Conservation (phyloP, 2,888 invertebrate species). For the Chromoteleia sp. region DNA sequence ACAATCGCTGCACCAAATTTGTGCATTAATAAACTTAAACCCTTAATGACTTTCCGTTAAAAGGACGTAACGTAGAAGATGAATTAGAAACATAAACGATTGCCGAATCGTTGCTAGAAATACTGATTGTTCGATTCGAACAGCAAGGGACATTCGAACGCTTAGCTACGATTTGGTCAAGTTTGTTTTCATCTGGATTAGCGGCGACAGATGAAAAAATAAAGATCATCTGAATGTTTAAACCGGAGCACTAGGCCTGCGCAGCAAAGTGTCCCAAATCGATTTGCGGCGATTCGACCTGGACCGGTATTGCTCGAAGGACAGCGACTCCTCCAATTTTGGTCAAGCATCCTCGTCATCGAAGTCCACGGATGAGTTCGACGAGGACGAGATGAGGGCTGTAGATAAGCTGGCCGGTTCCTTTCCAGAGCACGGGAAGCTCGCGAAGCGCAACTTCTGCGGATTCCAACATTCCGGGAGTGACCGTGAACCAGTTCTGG, state of each 20-base stretch:
- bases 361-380: conserved; percentile 85
- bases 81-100: too few species aligned
- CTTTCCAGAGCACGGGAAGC: conserved; percentile 85
- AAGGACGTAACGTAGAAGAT: too few species aligned
- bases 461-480: conserved; percentile 81
- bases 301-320: conserved; percentile 75
- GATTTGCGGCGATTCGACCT: conserved; percentile 74
- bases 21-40: too few species aligned
- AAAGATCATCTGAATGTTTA: conserved; percentile 66
- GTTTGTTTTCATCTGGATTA: background rate
- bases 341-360: conserved; percentile 82
- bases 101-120: too few species aligned
- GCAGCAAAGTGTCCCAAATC: conserved; percentile 78
- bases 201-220: conserved; percentile 20
- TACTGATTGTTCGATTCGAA: conserved; percentile 33
- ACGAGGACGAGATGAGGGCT: conserved; percentile 88
- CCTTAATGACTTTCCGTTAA: too few species aligned
- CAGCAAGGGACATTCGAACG: background rate
- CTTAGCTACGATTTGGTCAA: background rate
- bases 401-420: conserved; percentile 86
- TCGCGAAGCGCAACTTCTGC: conserved; percentile 78
- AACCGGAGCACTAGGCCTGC: conserved; percentile 81
- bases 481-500: conserved; percentile 77
- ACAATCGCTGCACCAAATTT: background rate
- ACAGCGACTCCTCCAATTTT: conserved; percentile 76